These are phyloP conservation scores for Belgica antarctica DNA, from an alignment of 2,888 invertebrate genomes.

Conservation along the genomic window DNA sequence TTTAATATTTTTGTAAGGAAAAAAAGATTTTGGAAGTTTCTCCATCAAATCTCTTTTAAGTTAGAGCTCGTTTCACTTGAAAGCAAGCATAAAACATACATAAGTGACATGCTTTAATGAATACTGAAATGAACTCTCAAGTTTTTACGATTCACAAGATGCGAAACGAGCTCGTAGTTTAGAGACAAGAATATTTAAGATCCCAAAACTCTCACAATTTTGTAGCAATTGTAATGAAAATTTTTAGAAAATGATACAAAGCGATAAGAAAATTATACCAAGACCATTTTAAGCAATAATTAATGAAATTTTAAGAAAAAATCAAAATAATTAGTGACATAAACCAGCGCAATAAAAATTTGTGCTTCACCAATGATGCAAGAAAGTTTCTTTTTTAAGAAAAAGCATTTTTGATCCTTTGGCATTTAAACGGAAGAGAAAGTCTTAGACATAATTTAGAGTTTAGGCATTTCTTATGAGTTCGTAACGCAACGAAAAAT, in stretches of 20 bases:
- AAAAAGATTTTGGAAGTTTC: neutral
- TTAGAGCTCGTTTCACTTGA: neutral
- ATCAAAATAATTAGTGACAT: constrained; percentile 14
- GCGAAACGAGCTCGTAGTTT: too few relatives aligned
- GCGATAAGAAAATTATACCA: neutral
- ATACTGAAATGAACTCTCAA: too few relatives aligned
- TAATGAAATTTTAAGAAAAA: constrained; percentile 13
- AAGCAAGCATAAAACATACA: neutral
- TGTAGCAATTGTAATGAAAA: neutral
- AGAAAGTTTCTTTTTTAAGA: neutral
- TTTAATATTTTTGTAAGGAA: constrained; percentile 6
- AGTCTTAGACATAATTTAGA: neutral
- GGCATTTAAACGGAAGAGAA: neutral
- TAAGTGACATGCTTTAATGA: too few relatives aligned
- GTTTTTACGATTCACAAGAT: too few relatives aligned
- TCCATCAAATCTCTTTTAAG: neutral
- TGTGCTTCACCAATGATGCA: too few relatives aligned
- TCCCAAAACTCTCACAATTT: too few relatives aligned
- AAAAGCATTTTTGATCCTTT: too few relatives aligned
- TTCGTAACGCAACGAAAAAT: constrained; percentile 23
- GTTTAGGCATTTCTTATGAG: neutral
- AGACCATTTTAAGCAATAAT: constrained; percentile 25
- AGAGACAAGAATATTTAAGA: too few relatives aligned
- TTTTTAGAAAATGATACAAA: constrained; percentile 2
- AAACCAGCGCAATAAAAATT: too few relatives aligned